phyloP scores from a whole-genome alignment of 2,888 invertebrate genomes.

The Penaeus monodon region DNA sequence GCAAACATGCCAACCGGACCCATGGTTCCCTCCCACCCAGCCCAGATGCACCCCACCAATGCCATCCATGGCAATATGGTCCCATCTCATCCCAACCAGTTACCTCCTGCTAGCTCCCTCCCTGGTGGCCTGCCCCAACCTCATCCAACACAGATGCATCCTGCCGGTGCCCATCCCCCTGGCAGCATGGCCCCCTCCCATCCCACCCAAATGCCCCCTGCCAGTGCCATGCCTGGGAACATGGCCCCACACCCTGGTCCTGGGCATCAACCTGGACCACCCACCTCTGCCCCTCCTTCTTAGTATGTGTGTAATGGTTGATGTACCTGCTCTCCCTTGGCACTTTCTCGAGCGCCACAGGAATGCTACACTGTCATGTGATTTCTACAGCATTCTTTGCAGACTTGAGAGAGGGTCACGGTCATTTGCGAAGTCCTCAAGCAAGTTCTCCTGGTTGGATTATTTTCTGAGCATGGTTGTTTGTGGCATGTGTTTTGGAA shows the following conservation, averaged over 20 bases:
- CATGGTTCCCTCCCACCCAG: conserved; percentile 4
- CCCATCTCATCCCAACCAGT: background rate
- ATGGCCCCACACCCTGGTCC: background rate
- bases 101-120: background rate
- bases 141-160: conserved; percentile 1
- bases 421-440: too few relatives aligned
- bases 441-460: too few relatives aligned
- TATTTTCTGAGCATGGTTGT: too few relatives aligned
- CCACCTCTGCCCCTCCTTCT: conserved; percentile 8
- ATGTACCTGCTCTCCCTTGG: background rate
- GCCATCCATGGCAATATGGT: too few relatives aligned
- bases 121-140: conserved; percentile 2
- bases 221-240: background rate
- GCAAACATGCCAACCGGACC: background rate
- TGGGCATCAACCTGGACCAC: background rate
- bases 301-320: conserved; percentile 6
- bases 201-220: background rate
- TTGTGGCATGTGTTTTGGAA: too few relatives aligned
- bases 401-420: too few relatives aligned
- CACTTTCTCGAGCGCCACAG: background rate
- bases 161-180: too few relatives aligned
- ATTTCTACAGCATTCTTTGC: too few relatives aligned
- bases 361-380: background rate
- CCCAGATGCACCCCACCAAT: background rate
- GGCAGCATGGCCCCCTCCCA: background rate